Conservation (phyloP, 2,888 invertebrate species). For the Drosophila paucipuncta region DNA sequence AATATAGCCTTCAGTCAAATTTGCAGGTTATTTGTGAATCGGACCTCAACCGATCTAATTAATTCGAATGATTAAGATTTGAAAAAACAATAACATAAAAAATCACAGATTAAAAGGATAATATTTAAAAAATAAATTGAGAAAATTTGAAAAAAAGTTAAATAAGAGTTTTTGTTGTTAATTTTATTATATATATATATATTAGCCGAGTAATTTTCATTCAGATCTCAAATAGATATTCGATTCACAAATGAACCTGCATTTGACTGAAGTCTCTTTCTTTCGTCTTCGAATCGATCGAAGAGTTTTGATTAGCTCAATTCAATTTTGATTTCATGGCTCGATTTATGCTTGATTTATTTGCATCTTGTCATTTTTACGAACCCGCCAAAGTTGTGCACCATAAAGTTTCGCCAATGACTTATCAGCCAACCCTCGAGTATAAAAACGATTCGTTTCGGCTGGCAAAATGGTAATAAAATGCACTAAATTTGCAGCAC, state of each 20-base stretch:
- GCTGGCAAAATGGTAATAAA: conserved; percentile 10
- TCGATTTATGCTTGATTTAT: neutral
- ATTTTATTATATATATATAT: too few species aligned
- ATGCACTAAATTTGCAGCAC: conserved; percentile 20
- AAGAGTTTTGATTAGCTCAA: neutral
- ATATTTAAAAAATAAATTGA: neutral
- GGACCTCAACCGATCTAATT: neutral
- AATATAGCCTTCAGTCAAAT: neutral
- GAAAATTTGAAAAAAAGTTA: neutral
- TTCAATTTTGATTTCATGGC: neutral
- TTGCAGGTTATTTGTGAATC: neutral
- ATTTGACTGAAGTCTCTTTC: neutral
- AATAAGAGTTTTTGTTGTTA: too few species aligned
- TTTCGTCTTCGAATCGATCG: neutral
- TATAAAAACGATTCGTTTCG: neutral
- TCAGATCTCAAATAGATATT: neutral
- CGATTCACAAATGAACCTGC: neutral
- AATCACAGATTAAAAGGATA: neutral
- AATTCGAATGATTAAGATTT: too few species aligned
- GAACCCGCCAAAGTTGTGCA: neutral
- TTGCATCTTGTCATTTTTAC: neutral
- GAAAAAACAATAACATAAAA: neutral
- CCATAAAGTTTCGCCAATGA: neutral
- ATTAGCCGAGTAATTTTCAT: neutral
- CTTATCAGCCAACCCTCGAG: neutral